Evolutionary conservation across 1,140 invertebrate genomes (phyloP).

Genomic region (Hypothenemus hampei): DNA sequence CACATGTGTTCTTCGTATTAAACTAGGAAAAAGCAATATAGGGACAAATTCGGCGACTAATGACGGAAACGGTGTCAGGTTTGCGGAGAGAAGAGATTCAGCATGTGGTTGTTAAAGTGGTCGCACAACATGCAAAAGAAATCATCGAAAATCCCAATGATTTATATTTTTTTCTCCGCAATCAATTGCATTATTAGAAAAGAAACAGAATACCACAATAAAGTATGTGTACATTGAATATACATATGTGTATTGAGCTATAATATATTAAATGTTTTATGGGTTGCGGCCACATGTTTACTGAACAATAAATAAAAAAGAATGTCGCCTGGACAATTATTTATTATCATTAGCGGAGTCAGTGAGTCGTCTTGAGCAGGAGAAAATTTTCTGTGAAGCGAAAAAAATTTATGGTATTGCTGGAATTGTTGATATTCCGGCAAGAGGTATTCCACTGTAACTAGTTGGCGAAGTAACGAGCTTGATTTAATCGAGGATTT

Average conservation of each 20-base stretch:
- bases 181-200: too few species aligned
- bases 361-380: slow-evolving; percentile 18
- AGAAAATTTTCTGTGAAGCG: slow-evolving; percentile 22
- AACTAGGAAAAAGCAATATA: slow-evolving; percentile 2
- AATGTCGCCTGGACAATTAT: slow-evolving; percentile 15
- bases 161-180: too few species aligned
- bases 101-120: slow-evolving; percentile 1
- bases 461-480: slow-evolving; percentile 12
- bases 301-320: slow-evolving; percentile 16
- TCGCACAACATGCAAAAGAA: too few species aligned
- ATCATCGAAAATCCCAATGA: too few species aligned
- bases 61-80: neutral
- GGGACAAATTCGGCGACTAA: slow-evolving; percentile 2
- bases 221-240: too few species aligned
- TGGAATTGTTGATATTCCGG: slow-evolving; percentile 17
- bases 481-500: neutral
- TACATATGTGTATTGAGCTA: too few species aligned
- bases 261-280: too few species aligned
- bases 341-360: slow-evolving; percentile 21
- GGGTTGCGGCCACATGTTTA: too few species aligned
- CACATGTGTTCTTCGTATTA: slow-evolving; percentile 4
- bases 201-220: too few species aligned
- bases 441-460: slow-evolving; percentile 6
- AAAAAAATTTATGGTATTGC: slow-evolving; percentile 18
- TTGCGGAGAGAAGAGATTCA: neutral